Evolutionary conservation across 2,113 vertebrate species (phyloP), one percentile per base, ranked within the genome.

Genomic region (Stigmatopora argus): DNA sequence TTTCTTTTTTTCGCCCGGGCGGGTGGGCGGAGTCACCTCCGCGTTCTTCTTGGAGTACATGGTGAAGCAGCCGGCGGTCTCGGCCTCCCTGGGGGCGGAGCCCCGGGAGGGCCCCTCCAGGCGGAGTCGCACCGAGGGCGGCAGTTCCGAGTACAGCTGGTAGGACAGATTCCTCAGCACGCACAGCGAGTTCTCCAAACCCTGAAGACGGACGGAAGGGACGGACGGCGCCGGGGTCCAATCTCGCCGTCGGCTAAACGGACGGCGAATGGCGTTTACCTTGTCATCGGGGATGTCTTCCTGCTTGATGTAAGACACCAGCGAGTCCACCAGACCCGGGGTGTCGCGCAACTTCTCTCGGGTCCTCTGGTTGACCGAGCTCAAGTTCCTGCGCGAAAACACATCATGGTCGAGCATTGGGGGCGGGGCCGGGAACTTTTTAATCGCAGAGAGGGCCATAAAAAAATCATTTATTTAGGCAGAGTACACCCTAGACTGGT

Each of bases 81-180:
- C 92, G 0, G 83, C 87, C 64, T 86, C 56, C 17, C 59, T 51
- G 2, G 74, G 62, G 0, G 86, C 86, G 0, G 86, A 85, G 18
- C 74, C 85, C 15, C 89, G 86, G 0, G 90, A 78, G 18, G 90
- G 90, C 5, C 95, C 94, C 58, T 96, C 95, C 7, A 99, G 88
- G 44, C 93, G 92, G 73, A 93, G 89, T 1, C 92, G 90, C 0
- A 91, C 90, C 0, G 94, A 95, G 0, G 92, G 90, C 0, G 96
- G 94, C 75, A 99, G 94, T 85, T 99, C 96, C 0, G 90, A 86
- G 7, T 98, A 99, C 58, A 99, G 90, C 74, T 97, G 94, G 80
- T 95, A 98, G 65, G 96, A 98, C 79, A 99, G 89, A 87, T 99
- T 99, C 69, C 96, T 91, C 86, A 99, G 87, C 44, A 96, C 92